phyloP scores from a whole-genome alignment of 2,888 invertebrate genomes.

The Lasioglossum figueresi region DNA sequence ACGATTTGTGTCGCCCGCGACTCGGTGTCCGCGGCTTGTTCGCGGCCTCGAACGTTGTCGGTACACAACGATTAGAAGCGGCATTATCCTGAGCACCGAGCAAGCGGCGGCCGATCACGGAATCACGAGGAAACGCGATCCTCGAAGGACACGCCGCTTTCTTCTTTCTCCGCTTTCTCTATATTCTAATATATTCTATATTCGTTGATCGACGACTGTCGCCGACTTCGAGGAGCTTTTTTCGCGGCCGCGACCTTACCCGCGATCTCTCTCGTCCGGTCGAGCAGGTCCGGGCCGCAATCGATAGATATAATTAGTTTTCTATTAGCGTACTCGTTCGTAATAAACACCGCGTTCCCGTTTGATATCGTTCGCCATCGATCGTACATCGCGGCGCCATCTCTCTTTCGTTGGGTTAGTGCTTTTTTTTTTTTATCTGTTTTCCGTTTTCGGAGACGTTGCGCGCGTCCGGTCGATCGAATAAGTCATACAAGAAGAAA shows the following conservation, averaged over 20 bases:
- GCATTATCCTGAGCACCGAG: constrained; percentile 29
- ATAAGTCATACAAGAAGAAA: constrained; percentile 54
- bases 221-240: constrained; percentile 17
- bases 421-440: not conserved
- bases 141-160: constrained; percentile 35
- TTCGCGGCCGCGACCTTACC: not conserved
- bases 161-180: not conserved
- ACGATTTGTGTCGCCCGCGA: not conserved
- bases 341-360: constrained; percentile 43
- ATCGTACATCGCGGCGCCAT: constrained; percentile 15
- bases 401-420: constrained; percentile 41
- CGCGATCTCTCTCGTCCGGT: not conserved
- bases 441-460: constrained; percentile 19
- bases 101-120: constrained; percentile 22
- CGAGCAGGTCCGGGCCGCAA: constrained; percentile 5
- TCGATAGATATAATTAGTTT: constrained; percentile 33
- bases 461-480: constrained; percentile 41
- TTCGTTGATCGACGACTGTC: constrained; percentile 6
- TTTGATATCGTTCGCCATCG: constrained; percentile 29
- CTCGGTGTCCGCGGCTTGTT: not conserved
- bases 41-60: constrained; percentile 8
- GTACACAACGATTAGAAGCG: not conserved
- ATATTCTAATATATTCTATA: not conserved
- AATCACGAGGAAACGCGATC: constrained; percentile 24
- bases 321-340: constrained; percentile 48